phyloP scores from a whole-genome alignment of 2,113 vertebrate genomes.

The Xiphophorus hellerii region DNA sequence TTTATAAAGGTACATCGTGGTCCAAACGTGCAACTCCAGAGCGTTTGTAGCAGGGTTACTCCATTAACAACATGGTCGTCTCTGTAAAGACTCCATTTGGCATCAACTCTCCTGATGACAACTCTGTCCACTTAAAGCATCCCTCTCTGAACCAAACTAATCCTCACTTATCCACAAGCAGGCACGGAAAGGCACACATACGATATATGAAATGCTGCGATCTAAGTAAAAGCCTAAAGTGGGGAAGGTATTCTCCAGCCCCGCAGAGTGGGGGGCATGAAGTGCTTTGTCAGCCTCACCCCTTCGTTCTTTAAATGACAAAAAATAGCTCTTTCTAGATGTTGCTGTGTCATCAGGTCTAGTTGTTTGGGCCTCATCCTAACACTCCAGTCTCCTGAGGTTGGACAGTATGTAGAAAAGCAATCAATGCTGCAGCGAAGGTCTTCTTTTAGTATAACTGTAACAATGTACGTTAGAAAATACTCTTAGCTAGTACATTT shows the following conservation, averaged over 20 bases:
- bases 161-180: conserved; percentile 21
- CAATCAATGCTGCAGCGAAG: conserved; percentile 18
- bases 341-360: conserved; percentile 68
- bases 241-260: conserved; percentile 41
- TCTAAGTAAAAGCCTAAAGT: conserved; percentile 35
- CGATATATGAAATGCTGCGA: conserved; percentile 23
- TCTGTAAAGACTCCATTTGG: conserved; percentile 43
- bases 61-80: conserved; percentile 24
- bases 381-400: conserved; percentile 43
- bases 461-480: background rate
- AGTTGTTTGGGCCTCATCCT: conserved; percentile 58
- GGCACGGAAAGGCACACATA: conserved; percentile 20
- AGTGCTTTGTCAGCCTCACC: conserved; percentile 65
- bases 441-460: background rate
- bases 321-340: conserved; percentile 45
- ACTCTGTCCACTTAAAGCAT: conserved; percentile 44
- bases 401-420: conserved; percentile 29
- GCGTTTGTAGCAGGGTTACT: conserved; percentile 29
- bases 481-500: background rate
- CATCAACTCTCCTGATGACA: conserved; percentile 46
- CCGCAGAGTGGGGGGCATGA: conserved; percentile 19
- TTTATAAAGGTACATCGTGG: conserved; percentile 2
- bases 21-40: conserved; percentile 20
- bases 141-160: conserved; percentile 38
- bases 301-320: conserved; percentile 65